Base-by-base conservation (phyloP, 2,797 vertebrate species). In the Corythornis leucogaster region DNA sequence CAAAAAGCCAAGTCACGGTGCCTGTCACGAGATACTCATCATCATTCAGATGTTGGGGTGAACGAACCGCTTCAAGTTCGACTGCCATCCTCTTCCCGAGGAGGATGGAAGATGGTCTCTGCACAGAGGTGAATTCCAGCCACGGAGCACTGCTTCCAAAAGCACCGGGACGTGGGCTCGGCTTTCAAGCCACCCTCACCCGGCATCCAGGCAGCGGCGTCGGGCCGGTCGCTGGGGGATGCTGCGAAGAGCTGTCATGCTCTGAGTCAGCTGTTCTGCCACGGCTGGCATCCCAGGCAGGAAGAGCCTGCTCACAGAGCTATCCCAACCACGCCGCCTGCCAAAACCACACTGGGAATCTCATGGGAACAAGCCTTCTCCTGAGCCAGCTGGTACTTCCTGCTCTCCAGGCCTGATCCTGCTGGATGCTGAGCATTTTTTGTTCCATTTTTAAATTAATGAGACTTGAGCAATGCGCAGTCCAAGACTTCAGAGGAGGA, bases 381-480 rank as follows among this genome's bases (percentile, higher is more conserved):
- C 89, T 9, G 43, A 76, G 91, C 92, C 92, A 93, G 85, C 92
- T 83, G 92, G 74, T 91, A 15, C 92, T 96, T 91, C 92, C 92
- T 91, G 80, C 91, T 92, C 87, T 82, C 0, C 15, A 87, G 93
- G 93, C 82, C 93, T 30, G 51, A 94, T 96, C 95, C 95, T 91
- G 93, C 77, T 62, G 82, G 95, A 89, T 96, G 95, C 95, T 94
- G 87, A 85, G 92, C 82, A 83, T 91, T 89, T 89, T 57, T 93
- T 76, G 74, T 53, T 86, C 91, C 87, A 45, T 93, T 96, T 96
- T 91, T 67, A 91, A 93, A 69, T 70, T 85, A 66, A 66, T 0
- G 25, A 87, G 91, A 1, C 73, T 40, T 15, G 30, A 85, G 87
- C 66, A 53, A 89, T 5, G 87, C 5, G 0, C 9, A 0, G 68